Percentiles rank a stretch among this genome's conserved stretches.
Conservation (phyloP, 1,140 invertebrate genomes). For the Scaptomyza pallida region DNA sequence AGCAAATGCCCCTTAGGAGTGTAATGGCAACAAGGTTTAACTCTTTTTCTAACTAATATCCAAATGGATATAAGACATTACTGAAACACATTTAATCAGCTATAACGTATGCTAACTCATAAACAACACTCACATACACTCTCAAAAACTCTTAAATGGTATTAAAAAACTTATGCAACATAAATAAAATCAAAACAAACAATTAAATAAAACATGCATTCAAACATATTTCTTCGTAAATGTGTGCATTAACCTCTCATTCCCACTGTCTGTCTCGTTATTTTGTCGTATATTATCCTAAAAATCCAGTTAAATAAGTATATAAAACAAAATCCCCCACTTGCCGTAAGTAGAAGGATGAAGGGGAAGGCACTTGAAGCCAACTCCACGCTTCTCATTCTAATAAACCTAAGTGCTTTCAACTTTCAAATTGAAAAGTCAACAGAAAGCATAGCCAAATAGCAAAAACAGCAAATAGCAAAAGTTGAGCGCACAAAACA, state of each 20-base stretch:
- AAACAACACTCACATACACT: not conserved
- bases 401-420: conserved; percentile 80
- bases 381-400: conserved; percentile 67
- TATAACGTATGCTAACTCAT: not conserved
- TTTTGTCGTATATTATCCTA: conserved; percentile 31
- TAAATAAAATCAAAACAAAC: conserved; percentile 26
- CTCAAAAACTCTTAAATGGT: not conserved
- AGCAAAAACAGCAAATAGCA: conserved; percentile 63
- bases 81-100: too few species aligned
- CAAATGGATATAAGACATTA: too few species aligned
- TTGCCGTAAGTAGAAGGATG: conserved; percentile 13
- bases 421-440: conserved; percentile 82
- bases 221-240: too few species aligned
- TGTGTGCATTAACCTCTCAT: not conserved
- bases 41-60: too few species aligned
- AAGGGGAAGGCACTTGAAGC: conserved; percentile 58
- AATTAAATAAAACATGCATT: conserved; percentile 25
- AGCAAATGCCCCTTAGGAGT: too few species aligned
- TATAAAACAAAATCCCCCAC: conserved; percentile 51
- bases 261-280: not conserved
- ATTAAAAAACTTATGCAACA: not conserved
- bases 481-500: conserved; percentile 62
- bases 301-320: conserved; percentile 34
- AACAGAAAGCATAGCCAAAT: conserved; percentile 77
- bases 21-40: too few species aligned